Evolutionary conservation across 2,888 invertebrate genomes (phyloP).

Genomic region (Melanargia galathea): DNA sequence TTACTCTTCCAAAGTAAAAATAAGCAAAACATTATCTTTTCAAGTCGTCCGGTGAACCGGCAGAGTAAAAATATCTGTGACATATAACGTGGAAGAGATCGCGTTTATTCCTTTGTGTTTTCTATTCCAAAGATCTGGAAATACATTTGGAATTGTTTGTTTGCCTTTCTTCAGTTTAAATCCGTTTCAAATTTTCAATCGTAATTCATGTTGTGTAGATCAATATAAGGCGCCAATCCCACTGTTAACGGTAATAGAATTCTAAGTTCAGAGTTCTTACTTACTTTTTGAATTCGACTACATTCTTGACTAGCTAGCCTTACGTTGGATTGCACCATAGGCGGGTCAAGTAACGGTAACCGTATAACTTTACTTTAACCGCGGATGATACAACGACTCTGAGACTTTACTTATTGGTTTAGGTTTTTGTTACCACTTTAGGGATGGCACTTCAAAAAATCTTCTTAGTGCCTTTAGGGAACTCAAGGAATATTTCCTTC

Average conservation of each 20-base stretch:
- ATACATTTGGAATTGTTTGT: neutral
- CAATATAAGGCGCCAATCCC: neutral
- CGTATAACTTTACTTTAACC: too few species aligned
- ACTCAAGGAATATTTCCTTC: too few species aligned
- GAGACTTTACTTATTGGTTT: too few species aligned
- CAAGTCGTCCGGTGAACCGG: neutral
- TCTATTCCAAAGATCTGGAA: neutral
- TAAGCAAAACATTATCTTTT: slow-evolving; percentile 1
- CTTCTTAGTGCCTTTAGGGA: too few species aligned
- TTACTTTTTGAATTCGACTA: too few species aligned
- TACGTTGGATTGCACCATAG: too few species aligned
- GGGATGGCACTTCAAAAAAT: too few species aligned
- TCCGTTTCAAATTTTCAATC: neutral
- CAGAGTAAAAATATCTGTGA: neutral
- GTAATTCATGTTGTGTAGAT: neutral
- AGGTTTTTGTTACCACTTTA: too few species aligned
- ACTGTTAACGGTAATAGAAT: neutral
- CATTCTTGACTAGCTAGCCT: too few species aligned
- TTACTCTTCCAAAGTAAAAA: neutral
- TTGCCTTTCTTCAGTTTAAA: neutral
- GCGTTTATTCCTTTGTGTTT: neutral
- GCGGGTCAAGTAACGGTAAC: too few species aligned
- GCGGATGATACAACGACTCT: too few species aligned
- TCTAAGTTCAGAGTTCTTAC: too few species aligned
- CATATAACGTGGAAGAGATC: neutral